A percentile compares a stretch with the other conserved stretches of the same genome.
Conservation (phyloP, 2,113 vertebrate species). For the Entomyzon cyanotis region DNA sequence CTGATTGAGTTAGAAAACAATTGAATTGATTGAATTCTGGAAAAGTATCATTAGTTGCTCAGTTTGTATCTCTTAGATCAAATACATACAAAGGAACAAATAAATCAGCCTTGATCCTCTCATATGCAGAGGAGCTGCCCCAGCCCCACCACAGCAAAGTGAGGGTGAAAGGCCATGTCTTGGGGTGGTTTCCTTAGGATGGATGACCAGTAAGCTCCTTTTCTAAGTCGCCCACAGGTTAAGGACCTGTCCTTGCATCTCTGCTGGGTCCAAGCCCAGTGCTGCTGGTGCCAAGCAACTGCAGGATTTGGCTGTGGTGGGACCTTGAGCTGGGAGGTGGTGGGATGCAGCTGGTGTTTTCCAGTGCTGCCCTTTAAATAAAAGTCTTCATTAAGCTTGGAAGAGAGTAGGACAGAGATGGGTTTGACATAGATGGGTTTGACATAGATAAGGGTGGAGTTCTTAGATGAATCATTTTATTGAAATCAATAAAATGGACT, state of each 20-base stretch:
- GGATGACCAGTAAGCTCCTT: neutral
- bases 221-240: neutral
- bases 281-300: neutral
- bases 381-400: neutral
- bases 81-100: slow-evolving; percentile 33
- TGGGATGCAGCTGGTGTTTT: neutral
- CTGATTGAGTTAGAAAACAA: slow-evolving; percentile 39
- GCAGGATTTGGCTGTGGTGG: fast-evolving
- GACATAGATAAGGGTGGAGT: slow-evolving; percentile 10
- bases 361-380: neutral
- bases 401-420: neutral
- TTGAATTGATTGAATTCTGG: slow-evolving; percentile 47
- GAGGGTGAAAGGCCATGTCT: neutral
- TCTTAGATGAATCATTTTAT: neutral
- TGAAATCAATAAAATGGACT: slow-evolving; percentile 19
- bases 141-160: fast-evolving
- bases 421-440: neutral
- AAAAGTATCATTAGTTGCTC: slow-evolving; percentile 27
- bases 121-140: neutral
- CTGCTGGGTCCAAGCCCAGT: neutral
- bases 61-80: slow-evolving; percentile 53
- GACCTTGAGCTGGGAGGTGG: neutral
- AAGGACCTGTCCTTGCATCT: neutral
- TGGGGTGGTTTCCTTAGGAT: neutral
- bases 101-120: neutral